These are phyloP conservation scores for Gila robusta DNA, from an alignment of 2,797 vertebrate genomes.

Conservation along the genomic window DNA sequence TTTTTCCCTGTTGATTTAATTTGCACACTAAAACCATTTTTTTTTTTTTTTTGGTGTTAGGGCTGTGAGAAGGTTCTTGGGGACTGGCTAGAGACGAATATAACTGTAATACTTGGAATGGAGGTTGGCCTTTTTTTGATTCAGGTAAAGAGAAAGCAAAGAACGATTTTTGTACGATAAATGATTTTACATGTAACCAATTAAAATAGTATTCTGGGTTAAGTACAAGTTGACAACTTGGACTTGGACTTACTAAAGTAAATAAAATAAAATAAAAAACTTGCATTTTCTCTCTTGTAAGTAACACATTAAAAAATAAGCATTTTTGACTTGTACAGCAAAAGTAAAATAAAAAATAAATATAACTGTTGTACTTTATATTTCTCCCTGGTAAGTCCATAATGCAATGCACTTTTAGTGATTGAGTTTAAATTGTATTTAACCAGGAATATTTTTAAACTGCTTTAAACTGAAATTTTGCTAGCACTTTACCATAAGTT, in stretches of 20 bases:
- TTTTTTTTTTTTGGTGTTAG: conserved; percentile 46
- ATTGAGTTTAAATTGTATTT: background rate
- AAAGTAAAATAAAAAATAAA: background rate
- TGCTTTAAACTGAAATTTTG: too few relatives aligned
- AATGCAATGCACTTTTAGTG: background rate
- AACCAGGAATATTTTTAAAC: background rate
- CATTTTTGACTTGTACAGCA: background rate
- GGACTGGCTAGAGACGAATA: conserved; percentile 69
- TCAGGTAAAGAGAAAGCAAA: conserved; percentile 66
- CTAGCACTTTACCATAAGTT: background rate
- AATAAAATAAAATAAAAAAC: background rate
- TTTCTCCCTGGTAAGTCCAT: background rate
- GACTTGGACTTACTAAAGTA: background rate
- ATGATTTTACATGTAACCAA: background rate
- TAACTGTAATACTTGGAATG: conserved; percentile 66
- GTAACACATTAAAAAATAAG: background rate
- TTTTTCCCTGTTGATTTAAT: background rate
- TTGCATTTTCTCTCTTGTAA: background rate
- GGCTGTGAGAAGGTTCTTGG: conserved; percentile 63
- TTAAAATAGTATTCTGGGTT: background rate
- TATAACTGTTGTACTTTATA: background rate
- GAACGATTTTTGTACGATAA: too few relatives aligned
- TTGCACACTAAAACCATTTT: background rate
- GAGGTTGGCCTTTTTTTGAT: conserved; percentile 62
- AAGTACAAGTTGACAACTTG: background rate